Evolutionary conservation across 2,797 vertebrate genomes (phyloP).

Genomic region (Falco peregrinus): DNA sequence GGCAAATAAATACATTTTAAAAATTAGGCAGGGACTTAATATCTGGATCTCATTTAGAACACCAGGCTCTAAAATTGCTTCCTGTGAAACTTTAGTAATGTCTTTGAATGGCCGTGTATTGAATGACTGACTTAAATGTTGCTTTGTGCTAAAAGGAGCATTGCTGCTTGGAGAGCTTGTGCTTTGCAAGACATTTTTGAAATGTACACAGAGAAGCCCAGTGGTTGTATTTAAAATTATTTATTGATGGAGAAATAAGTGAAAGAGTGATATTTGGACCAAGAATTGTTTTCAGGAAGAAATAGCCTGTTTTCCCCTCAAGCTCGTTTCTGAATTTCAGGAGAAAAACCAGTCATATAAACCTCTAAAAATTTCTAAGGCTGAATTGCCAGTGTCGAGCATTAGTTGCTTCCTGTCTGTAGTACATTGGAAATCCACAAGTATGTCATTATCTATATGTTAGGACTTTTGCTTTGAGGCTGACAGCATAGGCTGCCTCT

Average conservation of each 20-base stretch:
- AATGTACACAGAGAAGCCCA: background rate
- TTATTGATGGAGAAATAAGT: background rate
- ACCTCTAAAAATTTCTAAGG: background rate
- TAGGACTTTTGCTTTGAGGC: background rate
- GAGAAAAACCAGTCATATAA: background rate
- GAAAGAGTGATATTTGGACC: background rate
- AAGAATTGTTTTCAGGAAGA: background rate
- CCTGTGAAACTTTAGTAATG: background rate
- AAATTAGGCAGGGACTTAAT: background rate
- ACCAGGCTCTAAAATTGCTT: background rate
- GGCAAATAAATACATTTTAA: background rate
- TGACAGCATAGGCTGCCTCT: background rate
- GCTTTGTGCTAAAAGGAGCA: slow-evolving; percentile 8
- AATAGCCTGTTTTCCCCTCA: background rate
- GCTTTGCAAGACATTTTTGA: background rate
- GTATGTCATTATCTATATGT: background rate
- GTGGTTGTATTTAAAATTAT: slow-evolving; percentile 12
- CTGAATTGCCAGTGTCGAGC: background rate
- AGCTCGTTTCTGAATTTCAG: background rate
- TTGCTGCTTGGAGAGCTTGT: background rate
- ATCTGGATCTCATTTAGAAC: background rate
- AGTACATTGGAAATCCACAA: background rate
- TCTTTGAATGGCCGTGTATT: background rate
- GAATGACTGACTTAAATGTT: slow-evolving; percentile 4
- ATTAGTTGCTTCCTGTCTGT: background rate